Conservation (phyloP, 2,797 vertebrate species). For the Chloroceryle amazona region DNA sequence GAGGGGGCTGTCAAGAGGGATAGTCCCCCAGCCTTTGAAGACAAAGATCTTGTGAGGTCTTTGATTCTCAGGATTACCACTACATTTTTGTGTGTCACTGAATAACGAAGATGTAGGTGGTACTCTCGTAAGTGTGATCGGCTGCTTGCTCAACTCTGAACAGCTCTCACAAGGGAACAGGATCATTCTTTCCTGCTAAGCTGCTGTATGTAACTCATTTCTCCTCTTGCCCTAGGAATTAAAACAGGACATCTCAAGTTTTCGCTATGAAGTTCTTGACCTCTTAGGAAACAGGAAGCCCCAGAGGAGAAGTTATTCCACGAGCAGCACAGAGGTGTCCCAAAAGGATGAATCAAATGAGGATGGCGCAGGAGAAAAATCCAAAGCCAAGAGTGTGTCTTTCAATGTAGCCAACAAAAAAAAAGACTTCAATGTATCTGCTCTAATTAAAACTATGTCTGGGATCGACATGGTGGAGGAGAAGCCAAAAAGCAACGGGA, state of each 20-base stretch:
- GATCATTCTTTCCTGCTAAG: background rate
- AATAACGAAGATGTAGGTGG: background rate
- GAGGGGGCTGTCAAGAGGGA: background rate
- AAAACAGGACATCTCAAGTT: constrained; percentile 97
- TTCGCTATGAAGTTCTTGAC: constrained; percentile 95
- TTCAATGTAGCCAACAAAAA: constrained; percentile 83
- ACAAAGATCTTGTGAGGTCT: background rate
- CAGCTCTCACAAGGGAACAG: background rate
- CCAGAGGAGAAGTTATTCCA: constrained; percentile 90
- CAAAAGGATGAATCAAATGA: constrained; percentile 86
- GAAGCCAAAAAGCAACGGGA: constrained; percentile 92
- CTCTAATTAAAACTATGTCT: constrained; percentile 90
- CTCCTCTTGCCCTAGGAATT: constrained; percentile 85
- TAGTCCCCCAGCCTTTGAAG: no score
- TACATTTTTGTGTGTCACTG: background rate
- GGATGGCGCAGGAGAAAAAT: constrained; percentile 80
- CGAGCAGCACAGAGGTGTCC: constrained; percentile 88
- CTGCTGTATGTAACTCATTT: background rate
- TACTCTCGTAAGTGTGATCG: background rate
- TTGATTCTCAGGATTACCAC: background rate
- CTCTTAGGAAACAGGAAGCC: constrained; percentile 94
- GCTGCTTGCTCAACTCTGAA: background rate
- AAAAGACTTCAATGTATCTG: constrained; percentile 86
- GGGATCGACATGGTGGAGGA: constrained; percentile 84
- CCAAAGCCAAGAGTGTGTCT: constrained; percentile 88